phyloP scores from a whole-genome alignment of 2,797 vertebrate genomes.

The Enteromius thamalakanensis region DNA sequence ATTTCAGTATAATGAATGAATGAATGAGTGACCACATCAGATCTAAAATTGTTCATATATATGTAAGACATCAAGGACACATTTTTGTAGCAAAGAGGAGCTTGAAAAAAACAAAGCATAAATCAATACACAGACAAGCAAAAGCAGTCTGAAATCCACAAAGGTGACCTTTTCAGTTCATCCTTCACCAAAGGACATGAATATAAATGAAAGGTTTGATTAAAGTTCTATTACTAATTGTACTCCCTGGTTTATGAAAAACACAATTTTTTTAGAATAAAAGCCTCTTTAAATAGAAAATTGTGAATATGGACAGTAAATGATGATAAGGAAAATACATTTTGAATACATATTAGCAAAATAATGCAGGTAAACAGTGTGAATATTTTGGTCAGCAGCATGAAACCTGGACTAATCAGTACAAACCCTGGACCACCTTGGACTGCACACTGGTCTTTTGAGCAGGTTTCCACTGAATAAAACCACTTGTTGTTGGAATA shows the following conservation, averaged over 20 bases:
- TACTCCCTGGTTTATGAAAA: neutral
- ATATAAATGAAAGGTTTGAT: slow-evolving; percentile 17
- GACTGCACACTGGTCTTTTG: neutral
- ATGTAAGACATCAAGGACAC: neutral
- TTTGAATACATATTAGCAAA: neutral
- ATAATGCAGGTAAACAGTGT: neutral
- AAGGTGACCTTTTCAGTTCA: slow-evolving; percentile 15
- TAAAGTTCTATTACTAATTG: neutral
- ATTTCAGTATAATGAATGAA: neutral
- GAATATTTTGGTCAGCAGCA: neutral
- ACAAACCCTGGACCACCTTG: neutral
- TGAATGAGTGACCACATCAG: neutral
- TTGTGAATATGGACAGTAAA: neutral
- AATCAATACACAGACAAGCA: neutral
- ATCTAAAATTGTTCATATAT: neutral
- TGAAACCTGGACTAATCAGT: neutral
- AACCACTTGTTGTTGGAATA: neutral
- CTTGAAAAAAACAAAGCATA: neutral
- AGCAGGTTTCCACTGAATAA: neutral
- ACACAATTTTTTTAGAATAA: neutral
- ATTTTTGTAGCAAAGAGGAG: neutral
- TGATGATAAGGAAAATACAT: neutral
- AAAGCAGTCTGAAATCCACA: slow-evolving; percentile 10
- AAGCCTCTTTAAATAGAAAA: neutral
- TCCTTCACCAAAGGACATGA: slow-evolving; percentile 17